phyloP scores from a whole-genome alignment of 2,888 invertebrate genomes.

The Nowickia ferox region DNA sequence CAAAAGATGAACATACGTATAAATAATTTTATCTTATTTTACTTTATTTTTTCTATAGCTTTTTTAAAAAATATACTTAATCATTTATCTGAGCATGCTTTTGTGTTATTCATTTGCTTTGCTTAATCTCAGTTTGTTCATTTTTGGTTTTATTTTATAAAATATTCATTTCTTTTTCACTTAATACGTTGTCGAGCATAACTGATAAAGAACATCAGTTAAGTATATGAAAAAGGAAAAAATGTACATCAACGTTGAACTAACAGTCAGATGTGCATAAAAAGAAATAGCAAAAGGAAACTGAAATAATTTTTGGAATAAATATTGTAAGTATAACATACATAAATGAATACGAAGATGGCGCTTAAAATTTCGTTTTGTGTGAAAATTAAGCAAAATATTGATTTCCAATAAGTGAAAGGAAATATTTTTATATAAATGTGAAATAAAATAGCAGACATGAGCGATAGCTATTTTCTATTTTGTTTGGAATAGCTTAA shows the following conservation, averaged over 20 bases:
- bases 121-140: conserved; percentile 5
- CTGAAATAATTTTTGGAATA: background rate
- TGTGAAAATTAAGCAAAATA: too few relatives aligned
- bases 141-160: conserved; percentile 46
- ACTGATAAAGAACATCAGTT: conserved; percentile 71
- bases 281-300: background rate
- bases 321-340: background rate
- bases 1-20: background rate
- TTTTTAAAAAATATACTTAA: conserved; percentile 53
- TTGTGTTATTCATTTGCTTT: conserved; percentile 16
- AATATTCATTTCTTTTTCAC: conserved; percentile 40
- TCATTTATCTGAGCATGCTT: conserved; percentile 57
- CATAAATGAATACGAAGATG: conserved; percentile 9
- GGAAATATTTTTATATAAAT: too few relatives aligned
- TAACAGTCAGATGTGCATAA: conserved; percentile 9
- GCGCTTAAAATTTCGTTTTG: conserved; percentile 31
- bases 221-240: conserved; percentile 35
- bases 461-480: too few relatives aligned
- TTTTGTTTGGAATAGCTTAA: too few relatives aligned
- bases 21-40: conserved; percentile 23
- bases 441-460: too few relatives aligned
- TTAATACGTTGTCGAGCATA: conserved; percentile 65
- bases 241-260: background rate
- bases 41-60: conserved; percentile 49
- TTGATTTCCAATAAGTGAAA: too few relatives aligned